A percentile compares a stretch with the other conserved stretches of the same genome.
phyloP scores from a whole-genome alignment of 30 jellyfish, hydroid and myxozoan species.

The Aurelia sp. region DNA sequence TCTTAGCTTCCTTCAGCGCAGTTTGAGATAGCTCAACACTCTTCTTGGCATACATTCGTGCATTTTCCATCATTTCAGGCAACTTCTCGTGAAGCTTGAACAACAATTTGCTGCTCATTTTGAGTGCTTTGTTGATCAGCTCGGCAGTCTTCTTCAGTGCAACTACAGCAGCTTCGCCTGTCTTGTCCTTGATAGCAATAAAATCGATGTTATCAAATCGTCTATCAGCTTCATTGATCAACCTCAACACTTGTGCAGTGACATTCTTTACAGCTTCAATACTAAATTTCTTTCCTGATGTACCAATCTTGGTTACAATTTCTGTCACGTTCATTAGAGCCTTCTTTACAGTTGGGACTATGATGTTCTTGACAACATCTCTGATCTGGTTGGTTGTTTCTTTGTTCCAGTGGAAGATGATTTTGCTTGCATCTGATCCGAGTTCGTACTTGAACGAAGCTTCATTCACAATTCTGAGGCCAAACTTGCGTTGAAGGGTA shows the following conservation, averaged over 20 bases:
- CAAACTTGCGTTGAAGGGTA: constrained; percentile 77
- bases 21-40: constrained; percentile 51
- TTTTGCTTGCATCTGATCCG: constrained; percentile 71
- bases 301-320: constrained; percentile 21
- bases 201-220: constrained; percentile 80
- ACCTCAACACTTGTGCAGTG: constrained; percentile 43
- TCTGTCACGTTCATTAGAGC: constrained; percentile 37
- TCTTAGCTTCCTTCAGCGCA: constrained; percentile 31
- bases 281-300: constrained; percentile 47
- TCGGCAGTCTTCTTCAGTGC: constrained; percentile 72
- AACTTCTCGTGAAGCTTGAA: constrained; percentile 47
- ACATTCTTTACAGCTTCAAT: constrained; percentile 33
- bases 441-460: constrained; percentile 82
- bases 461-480: constrained; percentile 71
- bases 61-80: constrained; percentile 62
- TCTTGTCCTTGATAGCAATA: constrained; percentile 65
- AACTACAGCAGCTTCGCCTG: constrained; percentile 56
- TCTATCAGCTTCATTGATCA: constrained; percentile 67
- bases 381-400: constrained; percentile 73
- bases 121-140: constrained; percentile 63
- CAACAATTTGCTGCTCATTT: constrained; percentile 46
- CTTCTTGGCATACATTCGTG: constrained; percentile 37
- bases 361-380: constrained; percentile 28
- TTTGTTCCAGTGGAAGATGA: constrained; percentile 89
- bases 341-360: constrained; percentile 54